Evolutionary conservation across 2,888 invertebrate genomes (phyloP), one percentile per base, ranked within the genome.

Genomic region (Lasioglossum oenotherae): DNA sequence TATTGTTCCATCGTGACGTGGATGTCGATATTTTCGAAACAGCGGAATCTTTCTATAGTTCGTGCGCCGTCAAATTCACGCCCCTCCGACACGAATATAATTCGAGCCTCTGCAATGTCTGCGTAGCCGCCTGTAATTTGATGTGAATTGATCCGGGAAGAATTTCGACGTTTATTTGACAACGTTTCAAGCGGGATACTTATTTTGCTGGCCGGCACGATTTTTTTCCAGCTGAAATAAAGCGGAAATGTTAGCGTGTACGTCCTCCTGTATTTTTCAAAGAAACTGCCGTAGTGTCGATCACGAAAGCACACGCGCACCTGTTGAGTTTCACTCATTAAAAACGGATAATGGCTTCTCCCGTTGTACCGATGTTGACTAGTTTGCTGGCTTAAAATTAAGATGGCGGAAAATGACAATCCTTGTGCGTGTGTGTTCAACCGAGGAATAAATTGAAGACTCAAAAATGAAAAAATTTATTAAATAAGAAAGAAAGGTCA

Each of bases 11-110:
- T 0, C 64, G 31, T 64, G 64, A 64, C 31, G 64, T 8, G 64
- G 64, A 31, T 64, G 64, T 64, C 69, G 69, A 69, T 69, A 69
- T 69, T 38, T 35, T 69, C 10, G 31, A 35, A 67, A 67, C 35
- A 31, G 4, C 67, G 23, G 73, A 35, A 41, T 69, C 35, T 71
- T 41, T 41, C 23, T 69, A 23, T 69, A 69, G 64, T 31, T 64
- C 31, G 64, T 12, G 31, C 64, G 16, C 64, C 64, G 64, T 64
- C 64, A 64, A 64, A 64, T 64, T 64, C 64, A 64, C 64, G 31
- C 64, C 31, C 31, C 31, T 19, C 64, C 2, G 64, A 31, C 64
- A 3, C 31, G 31, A 31, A 38, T 69, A 38, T 69, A 69, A 35
- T 69, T 38, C 64, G 16, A 10, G 69, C 38, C 69, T 38, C 38